These are phyloP conservation scores for Drymonia ruficornis DNA, from an alignment of 2,888 invertebrate species.

Conservation along the genomic window DNA sequence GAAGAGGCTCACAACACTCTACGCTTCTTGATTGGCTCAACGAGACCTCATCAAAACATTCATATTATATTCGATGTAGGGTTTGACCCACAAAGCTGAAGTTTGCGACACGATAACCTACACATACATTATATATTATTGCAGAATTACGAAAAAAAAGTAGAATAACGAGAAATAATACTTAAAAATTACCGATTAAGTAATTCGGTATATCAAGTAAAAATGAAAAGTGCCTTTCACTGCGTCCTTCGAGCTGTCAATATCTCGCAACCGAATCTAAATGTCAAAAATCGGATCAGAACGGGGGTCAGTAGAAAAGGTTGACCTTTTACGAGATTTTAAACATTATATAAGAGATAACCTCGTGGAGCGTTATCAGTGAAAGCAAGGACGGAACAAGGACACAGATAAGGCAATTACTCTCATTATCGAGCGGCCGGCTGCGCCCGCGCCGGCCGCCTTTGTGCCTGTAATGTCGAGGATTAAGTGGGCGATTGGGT, in stretches of 20 bases:
- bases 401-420: constrained; percentile 74
- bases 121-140: constrained; percentile 17
- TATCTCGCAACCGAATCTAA: constrained; percentile 36
- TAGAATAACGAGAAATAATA: neutral
- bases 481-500: constrained; percentile 60
- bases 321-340: constrained; percentile 53
- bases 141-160: constrained; percentile 17
- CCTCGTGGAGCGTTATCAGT: constrained; percentile 72
- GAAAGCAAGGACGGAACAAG: constrained; percentile 81
- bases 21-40: constrained; percentile 27
- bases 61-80: constrained; percentile 29
- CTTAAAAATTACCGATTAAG: constrained; percentile 14
- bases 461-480: constrained; percentile 49
- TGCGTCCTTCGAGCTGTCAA: constrained; percentile 37
- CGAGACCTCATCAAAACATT: constrained; percentile 32
- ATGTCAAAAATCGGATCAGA: constrained; percentile 58
- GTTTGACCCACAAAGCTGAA: constrained; percentile 35
- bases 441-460: constrained; percentile 44
- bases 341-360: constrained; percentile 63
- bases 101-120: constrained; percentile 17
- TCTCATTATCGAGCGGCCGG: constrained; percentile 65
- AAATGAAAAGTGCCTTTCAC: constrained; percentile 32
- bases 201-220: constrained; percentile 21
- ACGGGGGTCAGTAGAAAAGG: constrained; percentile 44
- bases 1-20: constrained; percentile 17